Evolutionary conservation across 2,113 vertebrate genomes (phyloP).

Genomic region (Phaetusa simplex): DNA sequence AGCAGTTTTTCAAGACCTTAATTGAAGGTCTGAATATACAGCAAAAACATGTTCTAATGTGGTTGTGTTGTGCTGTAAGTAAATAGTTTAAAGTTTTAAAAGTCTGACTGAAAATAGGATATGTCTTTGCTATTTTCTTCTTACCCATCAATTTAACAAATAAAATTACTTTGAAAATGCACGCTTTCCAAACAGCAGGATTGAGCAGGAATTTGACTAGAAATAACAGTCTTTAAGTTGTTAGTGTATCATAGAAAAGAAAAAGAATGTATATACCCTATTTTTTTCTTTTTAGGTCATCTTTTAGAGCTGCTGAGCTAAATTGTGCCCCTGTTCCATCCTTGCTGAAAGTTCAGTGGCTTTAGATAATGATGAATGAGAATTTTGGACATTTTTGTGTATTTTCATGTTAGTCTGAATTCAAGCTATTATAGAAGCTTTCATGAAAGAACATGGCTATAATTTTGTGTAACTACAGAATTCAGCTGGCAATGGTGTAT

Average conservation of each 20-base stretch:
- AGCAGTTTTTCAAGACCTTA: neutral
- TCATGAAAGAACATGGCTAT: slow-evolving; percentile 13
- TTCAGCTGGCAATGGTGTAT: neutral
- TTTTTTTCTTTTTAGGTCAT: neutral
- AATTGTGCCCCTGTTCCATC: neutral
- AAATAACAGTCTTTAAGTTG: neutral
- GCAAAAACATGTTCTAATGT: neutral
- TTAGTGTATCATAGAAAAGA: neutral
- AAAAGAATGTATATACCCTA: neutral
- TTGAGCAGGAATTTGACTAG: neutral
- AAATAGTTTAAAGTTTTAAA: neutral
- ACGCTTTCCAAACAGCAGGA: neutral
- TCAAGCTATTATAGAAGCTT: neutral
- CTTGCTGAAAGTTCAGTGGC: neutral
- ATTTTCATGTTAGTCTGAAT: slow-evolving; percentile 2
- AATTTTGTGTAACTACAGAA: neutral
- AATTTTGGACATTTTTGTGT: neutral
- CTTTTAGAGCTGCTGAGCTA: neutral
- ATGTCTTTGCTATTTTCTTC: neutral
- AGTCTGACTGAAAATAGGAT: neutral
- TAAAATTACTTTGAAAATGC: neutral
- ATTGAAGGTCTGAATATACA: neutral
- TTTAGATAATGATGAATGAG: neutral
- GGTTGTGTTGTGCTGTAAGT: neutral
- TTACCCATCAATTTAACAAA: neutral